Percentiles rank a stretch among this genome's conserved stretches.
These are phyloP conservation scores for Drosophila atroscutellata DNA, from an alignment of 2,888 invertebrate genomes.

Conservation along the genomic window DNA sequence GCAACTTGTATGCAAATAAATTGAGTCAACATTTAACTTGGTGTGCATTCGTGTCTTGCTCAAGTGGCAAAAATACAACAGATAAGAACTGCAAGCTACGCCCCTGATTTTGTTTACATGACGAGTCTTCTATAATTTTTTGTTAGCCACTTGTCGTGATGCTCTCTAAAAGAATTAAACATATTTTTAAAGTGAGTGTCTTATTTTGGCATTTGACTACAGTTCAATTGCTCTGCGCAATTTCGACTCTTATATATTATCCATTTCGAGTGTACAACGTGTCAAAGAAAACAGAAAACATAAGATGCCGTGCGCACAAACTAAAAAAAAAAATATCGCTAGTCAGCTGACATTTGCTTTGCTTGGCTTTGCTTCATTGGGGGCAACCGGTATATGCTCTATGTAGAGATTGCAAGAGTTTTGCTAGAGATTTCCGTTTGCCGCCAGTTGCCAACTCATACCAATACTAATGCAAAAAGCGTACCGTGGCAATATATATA, in stretches of 20 bases:
- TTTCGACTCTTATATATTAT: conserved; percentile 43
- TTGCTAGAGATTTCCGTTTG: conserved; percentile 40
- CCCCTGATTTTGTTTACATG: conserved; percentile 14
- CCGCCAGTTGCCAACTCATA: conserved; percentile 63
- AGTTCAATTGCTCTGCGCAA: conserved; percentile 51
- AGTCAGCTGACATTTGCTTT: conserved; percentile 63
- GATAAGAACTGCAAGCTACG: conserved; percentile 26
- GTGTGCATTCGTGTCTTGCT: conserved; percentile 43
- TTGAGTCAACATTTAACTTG: conserved; percentile 47
- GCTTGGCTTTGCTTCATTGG: neutral
- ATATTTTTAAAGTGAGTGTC: neutral
- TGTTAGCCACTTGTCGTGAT: neutral
- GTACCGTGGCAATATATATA: conserved; percentile 47
- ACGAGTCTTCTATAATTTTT: neutral
- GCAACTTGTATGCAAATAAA: conserved; percentile 48
- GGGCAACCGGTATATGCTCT: conserved; percentile 52
- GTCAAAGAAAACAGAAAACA: conserved; percentile 28
- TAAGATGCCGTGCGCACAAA: conserved; percentile 42
- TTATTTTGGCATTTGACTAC: conserved; percentile 10
- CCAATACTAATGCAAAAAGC: conserved; percentile 3
- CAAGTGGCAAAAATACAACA: conserved; percentile 41
- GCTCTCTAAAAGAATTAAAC: neutral
- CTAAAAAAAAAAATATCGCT: conserved; percentile 24
- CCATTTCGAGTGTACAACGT: conserved; percentile 30
- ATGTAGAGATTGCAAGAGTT: neutral